These are phyloP conservation scores for Trichonephila inaurata DNA, from an alignment of 1,140 invertebrate genomes.

Conservation along the genomic window DNA sequence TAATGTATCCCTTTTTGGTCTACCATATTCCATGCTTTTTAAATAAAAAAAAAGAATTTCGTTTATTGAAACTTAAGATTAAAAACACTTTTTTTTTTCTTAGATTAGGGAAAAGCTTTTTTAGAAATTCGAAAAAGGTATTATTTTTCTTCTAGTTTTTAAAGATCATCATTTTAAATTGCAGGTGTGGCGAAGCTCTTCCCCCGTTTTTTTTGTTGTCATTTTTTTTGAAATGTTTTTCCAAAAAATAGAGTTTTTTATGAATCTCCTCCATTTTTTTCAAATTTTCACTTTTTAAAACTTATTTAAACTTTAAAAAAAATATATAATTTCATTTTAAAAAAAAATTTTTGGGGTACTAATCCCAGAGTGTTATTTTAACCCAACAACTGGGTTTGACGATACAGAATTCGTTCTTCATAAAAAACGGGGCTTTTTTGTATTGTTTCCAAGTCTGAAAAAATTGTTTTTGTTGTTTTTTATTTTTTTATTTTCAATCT, in stretches of 20 bases:
- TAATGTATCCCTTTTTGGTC: neutral
- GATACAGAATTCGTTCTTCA: neutral
- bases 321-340: neutral
- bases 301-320: neutral
- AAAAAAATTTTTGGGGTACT: neutral
- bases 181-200: neutral
- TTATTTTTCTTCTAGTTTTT: neutral
- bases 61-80: neutral
- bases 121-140: neutral
- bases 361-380: constrained; percentile 1
- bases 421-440: neutral
- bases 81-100: neutral
- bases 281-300: neutral
- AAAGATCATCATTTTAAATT: neutral
- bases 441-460: neutral
- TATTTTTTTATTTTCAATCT: neutral
- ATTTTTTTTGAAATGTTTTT: neutral
- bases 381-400: neutral
- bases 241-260: neutral
- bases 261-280: neutral
- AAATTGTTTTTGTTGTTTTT: neutral
- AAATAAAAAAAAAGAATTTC: neutral
- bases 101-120: neutral
- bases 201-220: neutral
- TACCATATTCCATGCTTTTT: neutral